Conservation (phyloP, 2,113 vertebrate genomes). For the Cheilinus undulatus region DNA sequence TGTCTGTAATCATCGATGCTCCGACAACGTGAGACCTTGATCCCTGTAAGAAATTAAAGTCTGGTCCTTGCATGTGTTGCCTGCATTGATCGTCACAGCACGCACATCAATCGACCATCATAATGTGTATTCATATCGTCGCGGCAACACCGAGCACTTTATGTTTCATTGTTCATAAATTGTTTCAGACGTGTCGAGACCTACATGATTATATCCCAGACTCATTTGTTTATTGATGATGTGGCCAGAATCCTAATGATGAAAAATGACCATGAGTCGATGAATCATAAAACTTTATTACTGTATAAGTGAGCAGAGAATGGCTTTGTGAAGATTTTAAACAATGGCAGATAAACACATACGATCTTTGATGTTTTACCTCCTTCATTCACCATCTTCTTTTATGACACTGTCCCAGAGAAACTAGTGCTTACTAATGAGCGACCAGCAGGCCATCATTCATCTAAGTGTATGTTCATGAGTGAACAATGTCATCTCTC, state of each 20-base stretch:
- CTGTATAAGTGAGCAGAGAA: neutral
- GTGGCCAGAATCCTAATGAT: slow-evolving; percentile 6
- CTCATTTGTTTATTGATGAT: slow-evolving; percentile 31
- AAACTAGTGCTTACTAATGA: slow-evolving; percentile 43
- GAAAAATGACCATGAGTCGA: slow-evolving; percentile 9
- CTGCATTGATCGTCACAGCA: slow-evolving; percentile 34
- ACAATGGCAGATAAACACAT: neutral
- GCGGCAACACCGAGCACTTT: neutral
- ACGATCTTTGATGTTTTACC: slow-evolving; percentile 9
- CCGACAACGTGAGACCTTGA: slow-evolving; percentile 16
- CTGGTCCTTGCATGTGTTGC: slow-evolving; percentile 14
- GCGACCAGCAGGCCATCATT: slow-evolving; percentile 20
- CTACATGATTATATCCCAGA: slow-evolving; percentile 9
- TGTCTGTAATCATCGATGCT: slow-evolving; percentile 45
- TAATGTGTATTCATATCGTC: slow-evolving; percentile 3
- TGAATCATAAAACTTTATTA: slow-evolving; percentile 24
- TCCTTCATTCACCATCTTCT: neutral
- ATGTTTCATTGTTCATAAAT: slow-evolving; percentile 16
- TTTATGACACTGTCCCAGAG: neutral
- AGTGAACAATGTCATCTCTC: slow-evolving; percentile 39
- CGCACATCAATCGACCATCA: slow-evolving; percentile 31
- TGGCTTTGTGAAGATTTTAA: neutral
- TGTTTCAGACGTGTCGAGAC: neutral
- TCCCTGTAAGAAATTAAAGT: slow-evolving; percentile 37
- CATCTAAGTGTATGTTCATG: slow-evolving; percentile 13